These are phyloP conservation scores for Oreochromis mossambicus DNA, from an alignment of 2,797 vertebrate species.

Conservation along the genomic window DNA sequence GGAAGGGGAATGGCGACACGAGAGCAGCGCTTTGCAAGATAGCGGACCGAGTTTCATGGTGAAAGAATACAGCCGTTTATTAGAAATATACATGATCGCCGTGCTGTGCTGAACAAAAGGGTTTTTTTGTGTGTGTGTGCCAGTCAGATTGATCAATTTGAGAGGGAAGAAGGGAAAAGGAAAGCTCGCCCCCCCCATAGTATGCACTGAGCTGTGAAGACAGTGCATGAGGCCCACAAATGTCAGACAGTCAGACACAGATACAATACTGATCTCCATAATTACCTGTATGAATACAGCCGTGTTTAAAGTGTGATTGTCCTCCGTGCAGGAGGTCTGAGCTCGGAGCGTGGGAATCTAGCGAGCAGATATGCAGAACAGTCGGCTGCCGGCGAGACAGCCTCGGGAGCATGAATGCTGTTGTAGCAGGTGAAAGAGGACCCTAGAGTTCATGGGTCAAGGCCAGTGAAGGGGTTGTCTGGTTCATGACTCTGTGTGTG, in stretches of 20 bases:
- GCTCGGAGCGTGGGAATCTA: conserved; percentile 71
- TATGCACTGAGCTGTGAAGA: background rate
- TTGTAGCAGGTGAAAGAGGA: conserved; percentile 75
- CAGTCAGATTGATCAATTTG: background rate
- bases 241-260: conserved; percentile 41
- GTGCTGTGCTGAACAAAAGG: background rate
- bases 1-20: background rate
- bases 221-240: background rate
- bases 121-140: background rate
- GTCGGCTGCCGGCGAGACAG: conserved; percentile 62
- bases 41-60: background rate
- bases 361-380: conserved; percentile 64
- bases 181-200: background rate
- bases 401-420: conserved; percentile 61
- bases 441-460: conserved; percentile 83
- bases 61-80: background rate
- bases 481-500: conserved; percentile 15
- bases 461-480: conserved; percentile 72
- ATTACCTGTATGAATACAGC: conserved; percentile 34
- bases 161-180: background rate
- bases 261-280: conserved; percentile 58
- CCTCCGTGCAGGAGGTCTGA: conserved; percentile 18
- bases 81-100: background rate
- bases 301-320: conserved; percentile 8
- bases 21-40: background rate